These are phyloP conservation scores for Rhynchomys soricoides DNA, from an alignment of 2,113 vertebrate genomes.

Conservation along the genomic window DNA sequence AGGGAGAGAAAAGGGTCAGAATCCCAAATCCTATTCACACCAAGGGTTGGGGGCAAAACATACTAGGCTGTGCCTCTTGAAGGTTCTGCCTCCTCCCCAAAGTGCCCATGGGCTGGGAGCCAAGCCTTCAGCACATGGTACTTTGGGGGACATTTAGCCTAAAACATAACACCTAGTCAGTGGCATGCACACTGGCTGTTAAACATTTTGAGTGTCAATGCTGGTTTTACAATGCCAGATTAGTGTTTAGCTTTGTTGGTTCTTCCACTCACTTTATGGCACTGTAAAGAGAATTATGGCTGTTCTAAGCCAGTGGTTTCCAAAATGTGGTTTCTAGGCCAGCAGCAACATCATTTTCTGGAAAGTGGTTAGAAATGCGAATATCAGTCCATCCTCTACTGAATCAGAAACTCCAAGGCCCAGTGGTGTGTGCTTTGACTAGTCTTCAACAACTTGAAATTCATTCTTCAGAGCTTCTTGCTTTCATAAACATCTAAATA, in stretches of 20 bases:
- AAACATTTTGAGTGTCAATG: constrained; percentile 20
- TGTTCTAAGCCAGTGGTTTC: not conserved
- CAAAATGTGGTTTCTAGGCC: constrained; percentile 7
- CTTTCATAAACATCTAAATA: constrained; percentile 7
- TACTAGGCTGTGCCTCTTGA: not conserved
- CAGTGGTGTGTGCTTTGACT: constrained; percentile 23
- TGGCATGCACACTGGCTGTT: not conserved
- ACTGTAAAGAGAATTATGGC: constrained; percentile 1
- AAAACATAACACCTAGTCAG: not conserved
- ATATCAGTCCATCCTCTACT: not conserved
- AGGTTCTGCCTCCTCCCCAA: not conserved
- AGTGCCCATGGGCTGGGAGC: not conserved
- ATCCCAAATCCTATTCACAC: not conserved
- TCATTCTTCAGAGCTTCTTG: not conserved
- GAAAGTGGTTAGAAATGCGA: constrained; percentile 21
- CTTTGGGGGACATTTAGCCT: not conserved
- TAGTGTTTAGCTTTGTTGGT: constrained; percentile 49
- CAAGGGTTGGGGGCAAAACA: not conserved
- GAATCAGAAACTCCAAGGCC: not conserved
- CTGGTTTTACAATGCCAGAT: constrained; percentile 15
- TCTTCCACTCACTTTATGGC: constrained; percentile 26
- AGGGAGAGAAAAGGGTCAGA: not conserved
- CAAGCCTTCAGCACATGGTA: not conserved
- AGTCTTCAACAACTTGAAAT: not conserved
- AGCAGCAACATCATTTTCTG: not conserved